Conservation (phyloP, 2,888 invertebrate genomes). For the Orchestes rusci region DNA sequence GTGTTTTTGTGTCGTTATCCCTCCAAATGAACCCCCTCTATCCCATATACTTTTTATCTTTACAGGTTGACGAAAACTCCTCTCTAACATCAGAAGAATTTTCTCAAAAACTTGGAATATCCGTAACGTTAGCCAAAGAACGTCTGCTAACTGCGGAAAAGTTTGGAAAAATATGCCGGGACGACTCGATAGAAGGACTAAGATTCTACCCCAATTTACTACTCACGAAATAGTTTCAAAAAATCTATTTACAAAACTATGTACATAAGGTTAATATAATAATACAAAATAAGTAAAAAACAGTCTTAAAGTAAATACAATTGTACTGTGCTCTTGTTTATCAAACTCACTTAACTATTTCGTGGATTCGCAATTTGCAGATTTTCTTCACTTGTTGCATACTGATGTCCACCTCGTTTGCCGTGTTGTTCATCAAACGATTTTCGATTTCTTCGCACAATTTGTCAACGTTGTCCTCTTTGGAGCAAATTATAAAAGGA, state of each 20-base stretch:
- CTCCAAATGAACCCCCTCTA: no score
- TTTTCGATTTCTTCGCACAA: constrained; percentile 51
- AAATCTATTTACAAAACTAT: no score
- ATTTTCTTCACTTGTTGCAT: constrained; percentile 65
- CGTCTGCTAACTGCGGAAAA: constrained; percentile 81
- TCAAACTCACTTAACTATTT: constrained; percentile 29
- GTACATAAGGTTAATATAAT: constrained; percentile 13
- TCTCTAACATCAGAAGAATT: constrained; percentile 81
- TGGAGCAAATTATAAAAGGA: constrained; percentile 61
- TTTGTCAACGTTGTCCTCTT: constrained; percentile 53
- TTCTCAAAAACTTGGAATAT: constrained; percentile 74
- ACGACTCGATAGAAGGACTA: constrained; percentile 92
- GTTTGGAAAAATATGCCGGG: constrained; percentile 80
- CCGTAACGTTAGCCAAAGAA: constrained; percentile 85
- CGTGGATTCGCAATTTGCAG: constrained; percentile 50
- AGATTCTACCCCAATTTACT: constrained; percentile 91
- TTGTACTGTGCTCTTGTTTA: no score
- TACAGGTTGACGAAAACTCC: constrained; percentile 57
- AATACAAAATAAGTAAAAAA: no score
- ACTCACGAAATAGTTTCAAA: constrained; percentile 46
- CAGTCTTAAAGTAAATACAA: no score
- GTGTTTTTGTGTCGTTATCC: no score
- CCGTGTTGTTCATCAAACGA: constrained; percentile 48
- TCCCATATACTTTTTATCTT: constrained; percentile 34
- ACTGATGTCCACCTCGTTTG: constrained; percentile 51